A percentile compares a stretch with the other conserved stretches of the same genome.
These are phyloP conservation scores for Pseudolaguvia tuberculata DNA, from an alignment of 2,113 vertebrate genomes.

Conservation along the genomic window DNA sequence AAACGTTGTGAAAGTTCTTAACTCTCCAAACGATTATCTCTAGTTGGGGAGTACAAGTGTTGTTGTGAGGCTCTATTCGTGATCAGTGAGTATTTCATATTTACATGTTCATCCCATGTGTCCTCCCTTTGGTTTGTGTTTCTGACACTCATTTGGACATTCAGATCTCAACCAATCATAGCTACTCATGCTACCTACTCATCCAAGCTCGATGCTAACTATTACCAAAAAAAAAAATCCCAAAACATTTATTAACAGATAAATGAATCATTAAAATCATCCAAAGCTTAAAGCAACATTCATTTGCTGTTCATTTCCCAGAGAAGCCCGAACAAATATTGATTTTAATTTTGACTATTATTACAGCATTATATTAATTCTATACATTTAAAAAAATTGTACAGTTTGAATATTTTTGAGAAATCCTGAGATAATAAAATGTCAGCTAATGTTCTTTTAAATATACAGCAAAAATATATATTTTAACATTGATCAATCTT, in stretches of 20 bases:
- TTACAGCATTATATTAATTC: not conserved
- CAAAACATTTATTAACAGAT: not conserved
- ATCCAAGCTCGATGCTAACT: slow-evolving; percentile 65
- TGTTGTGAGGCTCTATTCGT: slow-evolving; percentile 83
- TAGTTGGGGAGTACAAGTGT: slow-evolving; percentile 86
- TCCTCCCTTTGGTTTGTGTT: slow-evolving; percentile 55
- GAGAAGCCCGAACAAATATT: not conserved
- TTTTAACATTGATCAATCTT: too few relatives aligned
- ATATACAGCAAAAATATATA: too few relatives aligned
- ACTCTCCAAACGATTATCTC: slow-evolving; percentile 79
- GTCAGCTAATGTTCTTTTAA: not conserved
- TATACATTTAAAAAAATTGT: too few relatives aligned
- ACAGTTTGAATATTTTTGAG: not conserved
- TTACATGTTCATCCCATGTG: slow-evolving; percentile 84
- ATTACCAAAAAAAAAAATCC: too few relatives aligned
- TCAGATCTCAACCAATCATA: slow-evolving; percentile 58
- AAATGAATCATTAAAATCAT: not conserved
- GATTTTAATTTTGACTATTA: not conserved
- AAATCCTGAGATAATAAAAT: slow-evolving; percentile 14
- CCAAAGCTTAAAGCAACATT: slow-evolving; percentile 30
- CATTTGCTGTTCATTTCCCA: slow-evolving; percentile 30
- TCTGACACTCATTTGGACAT: slow-evolving; percentile 69
- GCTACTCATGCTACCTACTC: slow-evolving; percentile 64
- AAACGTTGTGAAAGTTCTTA: slow-evolving; percentile 64
- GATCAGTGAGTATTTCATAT: slow-evolving; percentile 92